Evolutionary conservation across 2,888 invertebrate species (phyloP).

Genomic region (Acleris cristana): DNA sequence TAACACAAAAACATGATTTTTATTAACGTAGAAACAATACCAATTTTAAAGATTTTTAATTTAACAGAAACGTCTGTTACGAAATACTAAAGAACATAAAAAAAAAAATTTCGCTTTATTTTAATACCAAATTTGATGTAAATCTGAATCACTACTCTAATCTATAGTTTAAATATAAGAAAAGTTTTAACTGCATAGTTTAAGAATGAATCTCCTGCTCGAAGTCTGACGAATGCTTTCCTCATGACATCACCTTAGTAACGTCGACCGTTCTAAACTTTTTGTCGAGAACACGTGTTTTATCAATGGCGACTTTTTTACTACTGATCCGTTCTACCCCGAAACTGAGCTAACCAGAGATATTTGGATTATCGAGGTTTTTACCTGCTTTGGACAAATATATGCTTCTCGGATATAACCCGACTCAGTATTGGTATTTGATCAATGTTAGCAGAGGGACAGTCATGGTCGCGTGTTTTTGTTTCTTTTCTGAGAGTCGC

Average conservation of each 20-base stretch:
- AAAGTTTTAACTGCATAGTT: neutral
- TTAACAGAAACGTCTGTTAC: too few species aligned
- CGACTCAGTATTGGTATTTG: neutral
- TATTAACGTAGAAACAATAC: too few species aligned
- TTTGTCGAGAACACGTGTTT: neutral
- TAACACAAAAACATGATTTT: too few species aligned
- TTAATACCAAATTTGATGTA: too few species aligned
- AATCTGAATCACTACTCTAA: neutral
- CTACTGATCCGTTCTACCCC: neutral
- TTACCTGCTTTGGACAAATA: constrained; percentile 12
- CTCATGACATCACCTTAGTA: constrained; percentile 11
- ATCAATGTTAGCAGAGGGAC: neutral
- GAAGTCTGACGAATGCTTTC: constrained; percentile 3
- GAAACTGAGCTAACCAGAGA: too few species aligned
- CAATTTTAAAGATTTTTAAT: too few species aligned
- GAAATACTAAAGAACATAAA: too few species aligned
- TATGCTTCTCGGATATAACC: neutral
- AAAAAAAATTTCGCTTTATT: too few species aligned
- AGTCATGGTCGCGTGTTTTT: neutral
- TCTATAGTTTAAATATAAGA: neutral
- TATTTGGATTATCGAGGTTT: neutral
- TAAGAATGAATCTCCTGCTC: neutral
- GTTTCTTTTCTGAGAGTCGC: too few species aligned
- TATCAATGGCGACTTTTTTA: constrained; percentile 19
- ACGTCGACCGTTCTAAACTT: neutral